These are phyloP conservation scores for Heliconius congener DNA, from an alignment of 1,140 invertebrate species.

Conservation along the genomic window DNA sequence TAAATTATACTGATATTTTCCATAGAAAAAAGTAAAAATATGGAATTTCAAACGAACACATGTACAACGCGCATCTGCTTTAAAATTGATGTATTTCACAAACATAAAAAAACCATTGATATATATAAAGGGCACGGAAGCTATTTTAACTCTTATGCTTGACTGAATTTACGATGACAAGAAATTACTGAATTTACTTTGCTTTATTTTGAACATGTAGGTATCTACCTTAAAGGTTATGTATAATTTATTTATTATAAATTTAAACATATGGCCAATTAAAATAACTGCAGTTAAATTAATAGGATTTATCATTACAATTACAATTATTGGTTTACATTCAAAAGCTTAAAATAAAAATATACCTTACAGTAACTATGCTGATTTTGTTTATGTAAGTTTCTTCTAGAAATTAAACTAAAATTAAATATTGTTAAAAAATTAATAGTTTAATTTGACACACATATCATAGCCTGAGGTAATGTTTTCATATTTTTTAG, in stretches of 20 bases:
- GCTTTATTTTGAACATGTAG: slow-evolving; percentile 28
- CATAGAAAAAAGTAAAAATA: not conserved
- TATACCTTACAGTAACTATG: too few species aligned
- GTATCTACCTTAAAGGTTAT: slow-evolving; percentile 28
- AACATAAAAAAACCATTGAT: slow-evolving; percentile 14
- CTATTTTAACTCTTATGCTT: slow-evolving; percentile 31
- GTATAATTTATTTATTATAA: slow-evolving; percentile 29
- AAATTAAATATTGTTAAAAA: not conserved
- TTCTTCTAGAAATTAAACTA: too few species aligned
- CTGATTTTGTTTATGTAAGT: too few species aligned
- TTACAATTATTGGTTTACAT: not conserved
- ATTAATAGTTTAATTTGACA: not conserved
- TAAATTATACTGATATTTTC: too few species aligned
- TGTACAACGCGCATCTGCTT: not conserved
- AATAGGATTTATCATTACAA: not conserved
- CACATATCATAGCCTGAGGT: too few species aligned
- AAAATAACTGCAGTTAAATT: slow-evolving; percentile 17
- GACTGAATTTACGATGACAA: slow-evolving; percentile 37
- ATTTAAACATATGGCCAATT: slow-evolving; percentile 20
- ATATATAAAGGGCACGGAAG: slow-evolving; percentile 27
- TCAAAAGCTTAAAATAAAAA: too few species aligned
- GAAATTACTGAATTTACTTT: slow-evolving; percentile 35
- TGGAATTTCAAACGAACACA: not conserved
- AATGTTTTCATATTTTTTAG: too few species aligned
- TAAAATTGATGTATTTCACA: slow-evolving; percentile 15